These are phyloP conservation scores for Eristalinus aeneus DNA, from an alignment of 2,888 invertebrate species.

Conservation along the genomic window DNA sequence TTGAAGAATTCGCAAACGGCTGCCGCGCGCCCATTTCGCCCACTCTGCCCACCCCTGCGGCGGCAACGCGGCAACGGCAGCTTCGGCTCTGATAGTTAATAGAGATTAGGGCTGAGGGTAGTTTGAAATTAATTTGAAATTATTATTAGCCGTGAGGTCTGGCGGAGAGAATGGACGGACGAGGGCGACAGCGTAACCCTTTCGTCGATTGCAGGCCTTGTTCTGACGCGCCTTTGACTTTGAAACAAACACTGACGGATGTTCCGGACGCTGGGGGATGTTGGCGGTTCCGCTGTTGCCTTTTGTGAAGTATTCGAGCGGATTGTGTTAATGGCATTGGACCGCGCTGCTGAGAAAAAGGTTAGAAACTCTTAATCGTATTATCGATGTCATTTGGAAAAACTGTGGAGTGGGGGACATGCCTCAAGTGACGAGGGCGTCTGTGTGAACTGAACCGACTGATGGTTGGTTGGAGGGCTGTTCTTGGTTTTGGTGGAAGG, in stretches of 20 bases:
- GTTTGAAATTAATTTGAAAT: constrained; percentile 69
- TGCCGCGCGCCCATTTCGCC: neutral
- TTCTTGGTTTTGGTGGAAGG: too few species aligned
- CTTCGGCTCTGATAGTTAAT: constrained; percentile 29
- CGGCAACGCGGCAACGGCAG: neutral
- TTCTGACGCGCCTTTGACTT: constrained; percentile 1
- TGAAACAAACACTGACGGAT: constrained; percentile 43
- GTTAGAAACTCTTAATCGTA: constrained; percentile 29
- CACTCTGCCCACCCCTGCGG: neutral
- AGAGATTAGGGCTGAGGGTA: constrained; percentile 47
- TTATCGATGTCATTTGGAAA: constrained; percentile 56
- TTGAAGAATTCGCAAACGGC: constrained; percentile 42
- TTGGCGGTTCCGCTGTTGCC: neutral
- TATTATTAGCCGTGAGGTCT: constrained; percentile 67
- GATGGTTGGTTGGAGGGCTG: neutral
- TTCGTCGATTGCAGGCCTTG: neutral
- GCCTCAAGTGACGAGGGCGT: neutral
- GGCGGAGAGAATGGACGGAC: neutral
- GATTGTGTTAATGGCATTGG: constrained; percentile 48
- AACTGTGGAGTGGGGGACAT: neutral
- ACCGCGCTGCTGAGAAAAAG: neutral
- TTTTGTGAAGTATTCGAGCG: constrained; percentile 25
- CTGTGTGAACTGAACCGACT: neutral
- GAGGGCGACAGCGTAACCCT: neutral
- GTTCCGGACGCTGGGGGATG: constrained; percentile 6